A percentile compares a stretch with the other conserved stretches of the same genome.
Conservation (phyloP, 2,888 invertebrate genomes). For the Netelia inedita region DNA sequence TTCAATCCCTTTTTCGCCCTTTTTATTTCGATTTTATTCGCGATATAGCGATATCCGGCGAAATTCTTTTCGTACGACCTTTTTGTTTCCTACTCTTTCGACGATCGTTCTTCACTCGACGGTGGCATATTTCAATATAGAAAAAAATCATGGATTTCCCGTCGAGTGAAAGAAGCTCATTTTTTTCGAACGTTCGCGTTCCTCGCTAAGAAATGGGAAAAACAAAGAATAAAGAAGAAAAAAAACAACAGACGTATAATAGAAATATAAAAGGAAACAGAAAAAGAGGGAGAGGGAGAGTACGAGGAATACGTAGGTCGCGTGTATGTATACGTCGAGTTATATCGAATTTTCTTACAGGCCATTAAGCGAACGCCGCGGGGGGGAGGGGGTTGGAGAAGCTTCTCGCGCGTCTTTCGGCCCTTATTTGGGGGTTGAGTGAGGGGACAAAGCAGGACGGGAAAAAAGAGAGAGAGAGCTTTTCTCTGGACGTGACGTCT, state of each 20-base stretch:
- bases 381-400: neutral
- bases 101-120: neutral
- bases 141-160: constrained; percentile 2
- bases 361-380: constrained; percentile 64
- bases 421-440: neutral
- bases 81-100: neutral
- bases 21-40: neutral
- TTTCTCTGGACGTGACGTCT: constrained; percentile 67
- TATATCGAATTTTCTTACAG: constrained; percentile 67
- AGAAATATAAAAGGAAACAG: neutral
- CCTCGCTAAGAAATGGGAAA: neutral
- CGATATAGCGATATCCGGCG: no score
- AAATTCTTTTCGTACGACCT: constrained; percentile 1
- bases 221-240: neutral
- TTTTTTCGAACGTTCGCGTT: constrained; percentile 12
- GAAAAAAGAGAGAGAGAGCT: constrained; percentile 32
- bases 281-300: neutral
- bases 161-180: neutral
- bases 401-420: constrained; percentile 53
- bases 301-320: neutral
- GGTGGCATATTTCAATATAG: constrained; percentile 8
- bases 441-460: no score
- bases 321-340: constrained; percentile 7
- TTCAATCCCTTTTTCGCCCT: neutral
- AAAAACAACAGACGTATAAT: neutral